Conservation (phyloP, 2,797 vertebrate genomes). For the Takifugu ocellatus region DNA sequence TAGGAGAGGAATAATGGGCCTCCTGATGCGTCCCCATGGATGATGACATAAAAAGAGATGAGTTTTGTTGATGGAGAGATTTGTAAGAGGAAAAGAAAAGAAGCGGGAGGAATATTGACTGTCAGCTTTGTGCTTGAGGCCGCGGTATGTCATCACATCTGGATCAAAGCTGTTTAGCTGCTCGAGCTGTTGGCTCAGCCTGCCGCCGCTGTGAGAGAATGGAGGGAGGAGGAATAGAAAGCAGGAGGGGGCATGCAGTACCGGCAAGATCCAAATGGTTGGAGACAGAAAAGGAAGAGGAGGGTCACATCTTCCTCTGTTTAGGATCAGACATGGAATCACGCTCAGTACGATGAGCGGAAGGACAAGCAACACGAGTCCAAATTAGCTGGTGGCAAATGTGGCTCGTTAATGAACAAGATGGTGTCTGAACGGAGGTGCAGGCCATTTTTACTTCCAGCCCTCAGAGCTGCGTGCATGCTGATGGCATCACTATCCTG, state of each 20-base stretch:
- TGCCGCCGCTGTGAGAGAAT: constrained; percentile 12
- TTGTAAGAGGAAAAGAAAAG: background rate
- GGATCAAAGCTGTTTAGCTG: constrained; percentile 47
- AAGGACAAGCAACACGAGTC: no score
- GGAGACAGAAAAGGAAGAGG: background rate
- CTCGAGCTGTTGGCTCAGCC: constrained; percentile 35
- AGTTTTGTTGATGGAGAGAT: constrained; percentile 5
- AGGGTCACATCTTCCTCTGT: no score
- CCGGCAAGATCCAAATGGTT: background rate
- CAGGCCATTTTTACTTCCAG: no score
- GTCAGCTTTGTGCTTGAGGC: constrained; percentile 32
- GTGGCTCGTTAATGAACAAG: no score
- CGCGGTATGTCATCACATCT: constrained; percentile 38
- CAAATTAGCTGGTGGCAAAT: no score
- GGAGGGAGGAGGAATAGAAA: constrained; percentile 12
- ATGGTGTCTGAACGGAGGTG: no score
- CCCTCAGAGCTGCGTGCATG: no score
- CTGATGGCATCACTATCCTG: no score
- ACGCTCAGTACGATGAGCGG: no score
- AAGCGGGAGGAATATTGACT: constrained; percentile 18
- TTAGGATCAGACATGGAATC: no score
- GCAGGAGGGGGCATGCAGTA: constrained; percentile 1
- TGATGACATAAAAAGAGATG: constrained; percentile 25
- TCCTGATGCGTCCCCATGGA: constrained; percentile 42
- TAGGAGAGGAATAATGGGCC: constrained; percentile 41